Evolutionary conservation across 2,797 vertebrate species (phyloP).

Genomic region (Lagocephalus sceleratus): DNA sequence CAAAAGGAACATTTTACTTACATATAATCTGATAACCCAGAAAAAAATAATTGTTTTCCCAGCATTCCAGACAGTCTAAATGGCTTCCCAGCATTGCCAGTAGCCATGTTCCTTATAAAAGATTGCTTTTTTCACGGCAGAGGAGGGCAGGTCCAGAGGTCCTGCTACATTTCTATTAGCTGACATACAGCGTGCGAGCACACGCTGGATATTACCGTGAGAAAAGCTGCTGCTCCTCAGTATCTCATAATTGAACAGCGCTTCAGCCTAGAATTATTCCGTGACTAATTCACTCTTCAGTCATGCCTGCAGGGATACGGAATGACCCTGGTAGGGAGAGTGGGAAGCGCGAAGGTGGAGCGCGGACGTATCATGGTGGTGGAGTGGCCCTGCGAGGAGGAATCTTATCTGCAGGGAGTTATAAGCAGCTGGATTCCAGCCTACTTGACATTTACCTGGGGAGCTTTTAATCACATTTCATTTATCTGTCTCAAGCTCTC

Average conservation of each 20-base stretch:
- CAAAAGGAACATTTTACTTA: no score
- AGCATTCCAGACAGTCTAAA: no score
- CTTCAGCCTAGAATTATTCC: constrained; percentile 40
- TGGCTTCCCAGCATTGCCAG: no score
- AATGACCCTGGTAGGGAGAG: constrained; percentile 25
- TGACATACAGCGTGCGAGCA: constrained; percentile 13
- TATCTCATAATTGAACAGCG: constrained; percentile 34
- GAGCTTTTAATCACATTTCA: constrained; percentile 29
- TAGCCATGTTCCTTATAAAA: neutral
- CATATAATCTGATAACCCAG: no score
- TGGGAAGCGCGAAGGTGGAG: constrained; percentile 26
- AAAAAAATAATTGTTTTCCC: no score
- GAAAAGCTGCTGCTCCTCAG: constrained; percentile 19
- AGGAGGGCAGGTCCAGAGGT: constrained; percentile 5
- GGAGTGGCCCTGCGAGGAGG: constrained; percentile 20
- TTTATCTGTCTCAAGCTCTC: constrained; percentile 19
- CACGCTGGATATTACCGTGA: constrained; percentile 32
- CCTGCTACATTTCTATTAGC: constrained; percentile 23
- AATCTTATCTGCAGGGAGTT: constrained; percentile 44
- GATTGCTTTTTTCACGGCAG: neutral
- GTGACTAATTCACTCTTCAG: constrained; percentile 37
- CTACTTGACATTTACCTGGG: constrained; percentile 59
- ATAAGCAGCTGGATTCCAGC: constrained; percentile 42
- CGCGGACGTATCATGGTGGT: constrained; percentile 23
- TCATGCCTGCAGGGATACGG: constrained; percentile 32